Percentiles rank a stretch among this genome's conserved stretches.
Conservation (phyloP, 2,113 vertebrate genomes). For the Chlorodrepanis virens region DNA sequence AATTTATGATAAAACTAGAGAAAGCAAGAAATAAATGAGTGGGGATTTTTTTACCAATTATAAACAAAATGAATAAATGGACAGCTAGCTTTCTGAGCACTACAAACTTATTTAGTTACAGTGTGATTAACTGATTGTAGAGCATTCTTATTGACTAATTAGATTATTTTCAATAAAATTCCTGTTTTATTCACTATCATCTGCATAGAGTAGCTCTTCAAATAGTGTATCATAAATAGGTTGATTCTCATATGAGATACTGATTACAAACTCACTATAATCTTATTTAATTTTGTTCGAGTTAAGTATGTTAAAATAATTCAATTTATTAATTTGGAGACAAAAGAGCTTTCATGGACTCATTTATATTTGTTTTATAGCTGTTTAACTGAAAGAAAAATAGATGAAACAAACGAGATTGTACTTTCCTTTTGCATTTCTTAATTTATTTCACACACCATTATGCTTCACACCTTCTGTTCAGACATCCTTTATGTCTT, state of each 20-base stretch:
- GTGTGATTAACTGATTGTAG: not conserved
- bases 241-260: not conserved
- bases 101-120: not conserved
- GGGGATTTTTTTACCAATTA: not conserved
- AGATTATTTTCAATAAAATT: not conserved
- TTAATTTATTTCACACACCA: conserved; percentile 1
- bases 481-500: not conserved
- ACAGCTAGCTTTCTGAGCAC: not conserved
- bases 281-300: not conserved
- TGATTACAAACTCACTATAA: not conserved
- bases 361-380: conserved; percentile 9
- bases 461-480: conserved; percentile 25
- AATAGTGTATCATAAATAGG: not conserved
- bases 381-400: not conserved
- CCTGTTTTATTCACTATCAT: not conserved
- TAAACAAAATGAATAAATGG: not conserved
- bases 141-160: not conserved
- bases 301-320: conserved; percentile 16
- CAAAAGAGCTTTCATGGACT: not conserved
- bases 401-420: not conserved
- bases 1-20: not conserved
- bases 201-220: not conserved
- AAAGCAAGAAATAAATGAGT: not conserved
- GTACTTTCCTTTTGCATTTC: not conserved
- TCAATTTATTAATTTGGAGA: not conserved